phyloP scores from a whole-genome alignment of 2,888 invertebrate species.

The Cataglyphis rosenhaueri region DNA sequence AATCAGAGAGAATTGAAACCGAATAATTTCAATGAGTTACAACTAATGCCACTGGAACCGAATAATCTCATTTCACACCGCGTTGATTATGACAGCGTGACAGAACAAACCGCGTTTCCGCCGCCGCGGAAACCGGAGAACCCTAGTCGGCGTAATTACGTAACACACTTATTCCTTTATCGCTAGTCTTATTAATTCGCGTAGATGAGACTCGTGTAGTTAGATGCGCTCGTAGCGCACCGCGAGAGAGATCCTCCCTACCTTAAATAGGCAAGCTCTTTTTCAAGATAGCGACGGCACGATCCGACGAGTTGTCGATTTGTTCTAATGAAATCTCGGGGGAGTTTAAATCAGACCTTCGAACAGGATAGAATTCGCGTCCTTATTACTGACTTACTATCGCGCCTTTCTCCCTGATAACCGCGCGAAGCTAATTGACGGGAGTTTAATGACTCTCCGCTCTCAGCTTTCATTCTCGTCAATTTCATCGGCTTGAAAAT shows the following conservation, averaged over 20 bases:
- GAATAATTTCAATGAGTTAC: neutral
- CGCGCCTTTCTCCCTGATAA: constrained; percentile 7
- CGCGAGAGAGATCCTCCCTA: constrained; percentile 35
- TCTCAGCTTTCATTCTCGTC: neutral
- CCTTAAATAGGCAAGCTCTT: constrained; percentile 20
- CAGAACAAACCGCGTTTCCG: constrained; percentile 18
- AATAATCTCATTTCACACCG: constrained; percentile 33
- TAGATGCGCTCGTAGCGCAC: constrained; percentile 45
- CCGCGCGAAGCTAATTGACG: constrained; percentile 10
- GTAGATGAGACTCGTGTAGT: constrained; percentile 49
- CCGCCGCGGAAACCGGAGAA: constrained; percentile 19
- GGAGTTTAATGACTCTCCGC: constrained; percentile 21
- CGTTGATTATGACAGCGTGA: constrained; percentile 27
- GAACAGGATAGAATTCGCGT: constrained; percentile 21
- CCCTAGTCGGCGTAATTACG: constrained; percentile 28
- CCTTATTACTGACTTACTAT: constrained; percentile 28
- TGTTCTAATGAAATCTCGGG: constrained; percentile 37
- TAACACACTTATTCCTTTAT: constrained; percentile 25
- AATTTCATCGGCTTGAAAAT: neutral
- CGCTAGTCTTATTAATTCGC: constrained; percentile 39
- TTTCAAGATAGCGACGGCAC: constrained; percentile 37
- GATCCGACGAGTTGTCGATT: constrained; percentile 46
- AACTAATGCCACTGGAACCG: constrained; percentile 10
- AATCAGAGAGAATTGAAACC: neutral
- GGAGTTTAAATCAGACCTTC: neutral